These are phyloP conservation scores for Lamprotornis superbus DNA, from an alignment of 2,113 vertebrate genomes.

Conservation along the genomic window DNA sequence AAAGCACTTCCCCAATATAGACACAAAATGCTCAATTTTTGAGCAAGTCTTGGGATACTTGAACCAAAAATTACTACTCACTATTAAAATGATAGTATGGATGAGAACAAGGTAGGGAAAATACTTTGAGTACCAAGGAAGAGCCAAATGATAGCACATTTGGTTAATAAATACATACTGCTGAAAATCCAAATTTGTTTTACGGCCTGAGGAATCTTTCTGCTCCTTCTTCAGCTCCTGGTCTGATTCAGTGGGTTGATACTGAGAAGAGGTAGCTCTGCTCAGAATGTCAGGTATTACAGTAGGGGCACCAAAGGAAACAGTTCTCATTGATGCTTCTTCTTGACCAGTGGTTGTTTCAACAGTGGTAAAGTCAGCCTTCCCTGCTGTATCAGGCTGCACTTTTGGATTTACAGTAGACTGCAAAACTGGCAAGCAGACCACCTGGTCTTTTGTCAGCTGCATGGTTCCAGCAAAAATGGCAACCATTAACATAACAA, in stretches of 20 bases:
- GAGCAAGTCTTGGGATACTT: slow-evolving; percentile 99
- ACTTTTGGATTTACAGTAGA: slow-evolving; percentile 75
- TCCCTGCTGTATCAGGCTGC: slow-evolving; percentile 57
- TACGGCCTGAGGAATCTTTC: slow-evolving; percentile 81
- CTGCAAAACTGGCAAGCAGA: slow-evolving; percentile 92
- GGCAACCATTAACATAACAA: slow-evolving; percentile 98
- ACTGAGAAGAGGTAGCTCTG: slow-evolving; percentile 67
- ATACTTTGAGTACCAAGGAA: slow-evolving; percentile 99
- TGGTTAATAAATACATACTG: slow-evolving; percentile 99
- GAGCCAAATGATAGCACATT: slow-evolving; percentile 97
- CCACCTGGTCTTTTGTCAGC: slow-evolving; percentile 97
- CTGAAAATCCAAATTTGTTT: slow-evolving; percentile 96
- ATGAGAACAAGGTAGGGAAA: slow-evolving; percentile 98
- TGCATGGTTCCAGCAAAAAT: slow-evolving; percentile 99
- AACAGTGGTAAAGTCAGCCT: slow-evolving; percentile 56
- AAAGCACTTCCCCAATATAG: slow-evolving; percentile 96
- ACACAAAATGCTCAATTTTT: slow-evolving; percentile 98
- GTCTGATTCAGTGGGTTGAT: slow-evolving; percentile 65
- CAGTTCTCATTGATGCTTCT: slow-evolving; percentile 47
- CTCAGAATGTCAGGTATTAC: slow-evolving; percentile 75
- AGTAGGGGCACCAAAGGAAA: slow-evolving; percentile 73
- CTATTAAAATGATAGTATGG: slow-evolving; percentile 97
- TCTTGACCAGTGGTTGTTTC: slow-evolving; percentile 67
- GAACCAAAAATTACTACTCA: slow-evolving; percentile 99
- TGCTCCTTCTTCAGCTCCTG: slow-evolving; percentile 72